Base-by-base conservation (phyloP, 2,888 invertebrate genomes). In the Drosophila kanekoi region DNA sequence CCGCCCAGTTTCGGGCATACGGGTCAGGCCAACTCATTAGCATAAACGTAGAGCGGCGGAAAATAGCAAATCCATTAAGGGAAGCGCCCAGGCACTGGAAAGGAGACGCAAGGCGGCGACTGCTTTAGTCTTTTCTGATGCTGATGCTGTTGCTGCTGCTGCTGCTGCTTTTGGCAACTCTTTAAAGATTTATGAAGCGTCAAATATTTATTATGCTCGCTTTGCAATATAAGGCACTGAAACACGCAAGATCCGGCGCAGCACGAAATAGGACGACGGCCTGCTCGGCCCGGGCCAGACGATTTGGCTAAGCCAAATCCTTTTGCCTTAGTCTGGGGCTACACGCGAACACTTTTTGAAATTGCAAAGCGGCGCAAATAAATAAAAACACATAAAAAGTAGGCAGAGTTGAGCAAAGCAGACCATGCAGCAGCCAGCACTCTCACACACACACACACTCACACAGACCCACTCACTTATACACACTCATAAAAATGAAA, bases 161-260 rank as follows among this genome's bases (percentile, higher is more conserved):
- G 52, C 47, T 64, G 52, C 51, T 72, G 65, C 76, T 84, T 87
- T 88, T 85, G 85, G 85, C 76, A 90, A 86, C 87, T 90, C 89
- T 89, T 90, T 90, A 89, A 90, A 89, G 90, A 89, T 89, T 89
- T 89, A 89, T 89, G 89, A 89, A 90, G 89, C 89, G 90, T 89
- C 90, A 90, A 89, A 90, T 89, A 90, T 89, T 89, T 89, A 90
- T 89, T 89, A 90, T 90, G 87, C 86, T 87, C 79, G 81, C 90
- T 89, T 89, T 87, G 87, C 86, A 86, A 90, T 90, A 89, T 86
- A 88, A 89, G 78, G 81, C 90, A 75, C 52, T 67, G 76, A 81
- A 72, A 79, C 88, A 86, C 89, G 86, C 89, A 87, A 86, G 78
- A 78, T 63, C 51, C 70, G 60, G 68, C 68, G 48, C 72, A 68